phyloP scores from a whole-genome alignment of 2,797 vertebrate genomes.

The Galago senegalensis region DNA sequence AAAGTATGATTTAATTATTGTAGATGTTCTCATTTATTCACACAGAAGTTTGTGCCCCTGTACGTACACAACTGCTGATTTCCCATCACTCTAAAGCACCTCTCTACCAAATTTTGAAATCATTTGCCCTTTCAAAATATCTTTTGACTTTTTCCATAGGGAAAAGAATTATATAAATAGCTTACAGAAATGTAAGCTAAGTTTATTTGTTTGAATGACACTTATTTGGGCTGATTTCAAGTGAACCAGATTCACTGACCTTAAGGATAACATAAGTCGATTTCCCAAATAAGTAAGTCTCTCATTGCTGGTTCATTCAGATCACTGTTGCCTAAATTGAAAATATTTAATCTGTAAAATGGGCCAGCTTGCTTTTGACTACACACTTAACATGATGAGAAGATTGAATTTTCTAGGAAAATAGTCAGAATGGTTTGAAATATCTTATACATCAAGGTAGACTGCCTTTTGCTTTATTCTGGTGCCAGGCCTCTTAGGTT shows the following conservation, averaged over 20 bases:
- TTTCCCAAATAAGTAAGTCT: constrained; percentile 39
- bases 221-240: constrained; percentile 8
- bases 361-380: constrained; percentile 44
- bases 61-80: neutral
- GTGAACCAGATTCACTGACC: neutral
- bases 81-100: constrained; percentile 20
- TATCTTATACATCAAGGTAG: neutral
- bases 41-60: neutral
- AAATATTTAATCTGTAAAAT: constrained; percentile 53
- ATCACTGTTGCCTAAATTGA: constrained; percentile 11
- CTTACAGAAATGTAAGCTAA: neutral
- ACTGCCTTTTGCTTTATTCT: constrained; percentile 5
- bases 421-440: neutral
- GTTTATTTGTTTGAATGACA: constrained; percentile 1
- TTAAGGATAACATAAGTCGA: constrained; percentile 4
- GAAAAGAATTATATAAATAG: neutral
- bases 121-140: constrained; percentile 10
- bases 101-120: neutral
- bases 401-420: constrained; percentile 58
- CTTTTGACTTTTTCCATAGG: constrained; percentile 20
- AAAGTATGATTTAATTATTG: neutral
- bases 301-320: constrained; percentile 31
- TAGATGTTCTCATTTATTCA: neutral
- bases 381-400: constrained; percentile 28
- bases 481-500: neutral